Base-by-base conservation (phyloP, 1,140 invertebrate species). In the Drosophila suzukii region DNA sequence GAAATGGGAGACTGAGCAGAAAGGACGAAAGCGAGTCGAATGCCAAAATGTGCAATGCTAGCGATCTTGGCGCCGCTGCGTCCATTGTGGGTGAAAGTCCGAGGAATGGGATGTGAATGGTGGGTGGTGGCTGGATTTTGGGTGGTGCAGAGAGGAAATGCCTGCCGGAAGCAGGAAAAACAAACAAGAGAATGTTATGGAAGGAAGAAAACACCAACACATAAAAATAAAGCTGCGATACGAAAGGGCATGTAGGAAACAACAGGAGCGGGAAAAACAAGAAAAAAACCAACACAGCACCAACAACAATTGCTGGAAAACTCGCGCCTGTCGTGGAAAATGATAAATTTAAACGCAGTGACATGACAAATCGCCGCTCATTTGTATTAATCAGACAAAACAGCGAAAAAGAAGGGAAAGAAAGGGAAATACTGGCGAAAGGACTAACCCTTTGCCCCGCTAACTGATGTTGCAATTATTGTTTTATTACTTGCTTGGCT, bases 261-360 rank as follows among this genome's bases (percentile, higher is more conserved):
- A 70, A 41, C 73, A 77, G 53, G 44, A 73, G 65, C 46, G 20
- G 41, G 20, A 34, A 43, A 63, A 63, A 55, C 20, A 20, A 20
- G 20, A 57, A 50, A 51, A 56, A 49, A 47, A n/a, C n/a, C 24
- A 67, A 79, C 13, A 56, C 32, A 75, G 54, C 58, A 58, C 34
- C 62, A 67, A 54, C 63, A 79, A 84, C 77, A 74, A 74, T 81
- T 70, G 74, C 68, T 70, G 68, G 66, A 55, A 30, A 62, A 51
- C 74, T 77, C 81, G 67, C 80, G 80, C 60, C 84, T 88, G 84
- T 88, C 84, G 76, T 61, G 68, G 72, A 89, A 81, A 89, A 89
- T 89, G 84, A 89, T 89, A 89, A 89, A 89, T 89, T 90, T 89
- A 84, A 89, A 85, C 85, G 80, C 85, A 89, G 84, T 89, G 84